Percentiles rank a stretch among this genome's conserved stretches.
Conservation (phyloP, 2,113 vertebrate species). For the Actenoides lindsayi region DNA sequence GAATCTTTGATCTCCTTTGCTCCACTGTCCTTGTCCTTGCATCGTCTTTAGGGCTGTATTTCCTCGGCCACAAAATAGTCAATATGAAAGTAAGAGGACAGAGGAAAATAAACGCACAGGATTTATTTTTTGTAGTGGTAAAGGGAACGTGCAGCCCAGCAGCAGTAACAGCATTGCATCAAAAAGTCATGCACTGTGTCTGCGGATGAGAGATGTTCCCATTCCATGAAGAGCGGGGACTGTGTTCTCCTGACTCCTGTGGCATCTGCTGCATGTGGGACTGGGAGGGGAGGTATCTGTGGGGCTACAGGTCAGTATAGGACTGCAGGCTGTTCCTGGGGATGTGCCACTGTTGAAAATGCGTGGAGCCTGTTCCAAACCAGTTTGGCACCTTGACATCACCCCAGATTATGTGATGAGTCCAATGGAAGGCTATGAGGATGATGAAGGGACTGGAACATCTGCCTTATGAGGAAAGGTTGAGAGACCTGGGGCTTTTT, state of each 20-base stretch:
- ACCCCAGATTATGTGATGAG: fast-evolving
- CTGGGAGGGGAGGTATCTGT: neutral
- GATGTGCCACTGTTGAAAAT: neutral
- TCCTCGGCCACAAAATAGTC: neutral
- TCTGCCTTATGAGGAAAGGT: no score
- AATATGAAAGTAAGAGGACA: neutral
- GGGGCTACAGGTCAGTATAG: neutral
- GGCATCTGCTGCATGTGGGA: fast-evolving
- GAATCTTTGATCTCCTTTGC: neutral
- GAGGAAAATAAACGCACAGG: fast-evolving
- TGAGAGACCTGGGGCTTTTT: no score
- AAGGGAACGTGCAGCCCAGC: neutral
- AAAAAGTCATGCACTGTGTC: fast-evolving
- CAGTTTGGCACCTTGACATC: neutral
- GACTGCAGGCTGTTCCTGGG: neutral
- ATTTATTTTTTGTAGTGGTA: neutral
- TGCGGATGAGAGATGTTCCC: neutral
- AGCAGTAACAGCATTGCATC: neutral
- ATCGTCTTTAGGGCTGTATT: neutral
- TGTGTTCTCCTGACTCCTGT: fast-evolving
- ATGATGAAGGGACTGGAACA: no score
- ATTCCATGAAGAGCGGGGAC: fast-evolving
- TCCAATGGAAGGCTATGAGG: no score
- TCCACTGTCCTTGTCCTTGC: neutral
- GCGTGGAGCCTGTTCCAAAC: neutral